Percentiles rank a stretch among this genome's conserved stretches.
These are phyloP conservation scores for Caretta caretta DNA, from an alignment of 2,113 vertebrate species.

Conservation along the genomic window DNA sequence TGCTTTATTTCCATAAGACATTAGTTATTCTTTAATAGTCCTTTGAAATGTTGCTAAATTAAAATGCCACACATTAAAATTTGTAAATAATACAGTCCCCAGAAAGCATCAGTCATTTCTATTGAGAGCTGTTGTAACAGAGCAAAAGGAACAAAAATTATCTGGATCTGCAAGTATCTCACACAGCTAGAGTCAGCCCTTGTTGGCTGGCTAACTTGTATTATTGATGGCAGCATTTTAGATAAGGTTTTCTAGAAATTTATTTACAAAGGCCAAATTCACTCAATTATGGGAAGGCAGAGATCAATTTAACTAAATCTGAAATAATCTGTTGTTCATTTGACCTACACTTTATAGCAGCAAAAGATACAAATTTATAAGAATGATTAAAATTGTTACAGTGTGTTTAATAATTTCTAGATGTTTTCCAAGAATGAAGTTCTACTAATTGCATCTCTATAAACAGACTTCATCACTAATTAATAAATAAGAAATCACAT, in stretches of 20 bases:
- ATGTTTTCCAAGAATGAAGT: background rate
- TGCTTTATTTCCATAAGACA: background rate
- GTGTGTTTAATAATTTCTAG: slow-evolving; percentile 1
- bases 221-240: background rate
- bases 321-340: background rate
- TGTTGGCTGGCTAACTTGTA: background rate
- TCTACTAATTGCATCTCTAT: background rate
- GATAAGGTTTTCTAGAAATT: background rate
- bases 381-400: background rate
- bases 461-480: background rate
- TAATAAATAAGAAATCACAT: slow-evolving; percentile 4
- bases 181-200: background rate
- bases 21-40: background rate
- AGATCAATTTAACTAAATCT: background rate
- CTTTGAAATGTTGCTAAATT: background rate
- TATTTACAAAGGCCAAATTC: background rate
- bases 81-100: slow-evolving; percentile 19
- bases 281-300: background rate
- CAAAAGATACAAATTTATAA: slow-evolving; percentile 16
- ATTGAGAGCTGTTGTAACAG: background rate
- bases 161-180: background rate
- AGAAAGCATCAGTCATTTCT: background rate
- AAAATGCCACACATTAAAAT: background rate
- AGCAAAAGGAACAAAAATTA: background rate
- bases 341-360: background rate